phyloP scores from a whole-genome alignment of 2,888 invertebrate genomes.

The Hyposoter dolosus region DNA sequence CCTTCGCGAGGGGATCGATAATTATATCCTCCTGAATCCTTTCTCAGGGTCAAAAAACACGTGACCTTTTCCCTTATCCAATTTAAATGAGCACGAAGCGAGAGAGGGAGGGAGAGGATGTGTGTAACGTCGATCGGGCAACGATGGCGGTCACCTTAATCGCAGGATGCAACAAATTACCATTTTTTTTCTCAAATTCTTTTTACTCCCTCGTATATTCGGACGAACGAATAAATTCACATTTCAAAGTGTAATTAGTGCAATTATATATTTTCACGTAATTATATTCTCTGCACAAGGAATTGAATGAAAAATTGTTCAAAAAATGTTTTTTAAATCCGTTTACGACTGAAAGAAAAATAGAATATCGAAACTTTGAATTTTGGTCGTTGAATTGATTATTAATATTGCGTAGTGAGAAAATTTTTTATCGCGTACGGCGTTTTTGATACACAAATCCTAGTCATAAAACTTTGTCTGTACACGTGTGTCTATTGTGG shows the following conservation, averaged over 20 bases:
- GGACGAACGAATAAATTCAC: neutral
- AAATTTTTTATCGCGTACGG: neutral
- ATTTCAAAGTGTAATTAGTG: neutral
- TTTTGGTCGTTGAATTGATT: neutral
- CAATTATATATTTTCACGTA: neutral
- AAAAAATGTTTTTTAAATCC: neutral
- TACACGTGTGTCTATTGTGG: neutral
- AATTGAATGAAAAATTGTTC: neutral
- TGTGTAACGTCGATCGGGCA: conserved; percentile 33
- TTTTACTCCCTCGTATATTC: conserved; percentile 1
- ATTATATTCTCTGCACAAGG: neutral
- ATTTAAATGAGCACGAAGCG: conserved; percentile 38
- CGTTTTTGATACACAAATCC: neutral
- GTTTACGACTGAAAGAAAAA: neutral
- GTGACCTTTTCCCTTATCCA: conserved; percentile 32
- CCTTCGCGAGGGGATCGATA: conserved; percentile 20
- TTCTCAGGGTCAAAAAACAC: conserved; percentile 46
- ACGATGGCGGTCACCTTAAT: conserved; percentile 48
- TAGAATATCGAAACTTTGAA: neutral
- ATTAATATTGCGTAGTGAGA: neutral
- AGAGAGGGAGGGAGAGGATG: neutral
- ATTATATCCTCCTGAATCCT: conserved; percentile 33
- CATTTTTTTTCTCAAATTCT: conserved; percentile 49
- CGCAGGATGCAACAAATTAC: conserved; percentile 55
- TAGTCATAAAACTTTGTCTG: neutral